Conservation (phyloP, 2,888 invertebrate genomes). For the Bugulina stolonifera region DNA sequence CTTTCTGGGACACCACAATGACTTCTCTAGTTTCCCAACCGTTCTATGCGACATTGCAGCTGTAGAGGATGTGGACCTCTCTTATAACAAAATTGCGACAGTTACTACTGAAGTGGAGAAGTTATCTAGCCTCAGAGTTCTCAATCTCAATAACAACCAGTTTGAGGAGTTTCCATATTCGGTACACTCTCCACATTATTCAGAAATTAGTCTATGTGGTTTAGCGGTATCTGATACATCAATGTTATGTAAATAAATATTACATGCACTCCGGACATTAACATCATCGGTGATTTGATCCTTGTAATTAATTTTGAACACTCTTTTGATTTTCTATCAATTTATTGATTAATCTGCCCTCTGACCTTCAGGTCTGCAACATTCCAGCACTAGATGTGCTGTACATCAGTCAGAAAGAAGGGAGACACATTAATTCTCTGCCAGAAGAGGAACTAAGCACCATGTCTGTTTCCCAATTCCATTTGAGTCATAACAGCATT, state of each 20-base stretch:
- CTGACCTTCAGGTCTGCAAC: constrained; percentile 34
- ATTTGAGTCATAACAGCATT: constrained; percentile 42
- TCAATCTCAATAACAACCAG: constrained; percentile 44
- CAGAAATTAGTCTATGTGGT: too few species aligned
- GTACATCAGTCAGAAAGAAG: constrained; percentile 40
- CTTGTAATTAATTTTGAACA: too few species aligned
- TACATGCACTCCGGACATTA: too few species aligned
- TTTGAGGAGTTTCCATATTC: constrained; percentile 43
- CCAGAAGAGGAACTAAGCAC: constrained; percentile 39
- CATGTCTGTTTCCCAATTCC: constrained; percentile 36
- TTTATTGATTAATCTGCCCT: too few species aligned
- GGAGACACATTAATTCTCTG: constrained; percentile 37
- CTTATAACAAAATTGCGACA: constrained; percentile 37
- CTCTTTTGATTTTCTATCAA: too few species aligned
- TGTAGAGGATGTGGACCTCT: constrained; percentile 37
- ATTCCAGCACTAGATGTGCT: constrained; percentile 40
- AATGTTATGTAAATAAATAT: too few species aligned
- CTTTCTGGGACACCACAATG: constrained; percentile 32
- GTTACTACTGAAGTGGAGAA: constrained; percentile 69
- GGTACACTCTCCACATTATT: too few species aligned
- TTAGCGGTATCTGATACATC: too few species aligned
- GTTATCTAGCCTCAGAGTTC: constrained; percentile 52
- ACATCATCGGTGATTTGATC: too few species aligned
- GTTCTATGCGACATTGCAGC: constrained; percentile 36
- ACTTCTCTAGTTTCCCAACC: constrained; percentile 34